Conservation (phyloP, 37 sponge, comb jelly and placozoan genomes). For the Cliona cf. orientalis region DNA sequence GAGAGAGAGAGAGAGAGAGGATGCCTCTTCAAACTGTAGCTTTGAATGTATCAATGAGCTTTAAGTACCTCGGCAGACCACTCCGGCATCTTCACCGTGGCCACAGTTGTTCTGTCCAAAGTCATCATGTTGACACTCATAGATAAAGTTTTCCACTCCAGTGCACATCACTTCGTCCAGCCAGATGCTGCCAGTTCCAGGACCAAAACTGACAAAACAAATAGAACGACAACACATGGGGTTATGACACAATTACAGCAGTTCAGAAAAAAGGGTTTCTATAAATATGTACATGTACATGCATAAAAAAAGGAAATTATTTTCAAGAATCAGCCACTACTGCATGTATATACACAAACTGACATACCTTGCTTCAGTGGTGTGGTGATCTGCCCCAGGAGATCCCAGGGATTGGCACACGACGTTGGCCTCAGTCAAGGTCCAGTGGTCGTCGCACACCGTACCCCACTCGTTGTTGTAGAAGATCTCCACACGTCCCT, state of each 20-base stretch:
- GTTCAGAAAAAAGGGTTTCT: no score
- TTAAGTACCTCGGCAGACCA: constrained; percentile 26
- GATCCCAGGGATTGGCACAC: constrained; percentile 49
- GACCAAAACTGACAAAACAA: constrained; percentile 43
- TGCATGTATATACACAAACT: no score
- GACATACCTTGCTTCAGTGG: background rate
- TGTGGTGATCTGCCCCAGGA: constrained; percentile 22
- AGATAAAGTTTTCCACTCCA: constrained; percentile 57
- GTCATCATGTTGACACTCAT: constrained; percentile 33
- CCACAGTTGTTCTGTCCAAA: constrained; percentile 46
- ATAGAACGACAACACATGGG: no score
- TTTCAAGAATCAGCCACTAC: no score
- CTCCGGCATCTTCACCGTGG: constrained; percentile 57
- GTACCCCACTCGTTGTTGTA: constrained; percentile 73
- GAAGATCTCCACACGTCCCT: constrained; percentile 72
- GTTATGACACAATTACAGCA: no score
- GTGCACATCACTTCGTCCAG: constrained; percentile 51
- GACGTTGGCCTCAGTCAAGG: constrained; percentile 34
- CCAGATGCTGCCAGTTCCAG: constrained; percentile 72
- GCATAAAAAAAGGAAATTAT: no score
- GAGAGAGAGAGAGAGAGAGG: no score
- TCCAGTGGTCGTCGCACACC: constrained; percentile 77
- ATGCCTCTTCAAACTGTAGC: no score
- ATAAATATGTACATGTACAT: no score
- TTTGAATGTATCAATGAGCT: background rate